Conservation (phyloP, 2,797 vertebrate species). For the Sebastes nivosus region DNA sequence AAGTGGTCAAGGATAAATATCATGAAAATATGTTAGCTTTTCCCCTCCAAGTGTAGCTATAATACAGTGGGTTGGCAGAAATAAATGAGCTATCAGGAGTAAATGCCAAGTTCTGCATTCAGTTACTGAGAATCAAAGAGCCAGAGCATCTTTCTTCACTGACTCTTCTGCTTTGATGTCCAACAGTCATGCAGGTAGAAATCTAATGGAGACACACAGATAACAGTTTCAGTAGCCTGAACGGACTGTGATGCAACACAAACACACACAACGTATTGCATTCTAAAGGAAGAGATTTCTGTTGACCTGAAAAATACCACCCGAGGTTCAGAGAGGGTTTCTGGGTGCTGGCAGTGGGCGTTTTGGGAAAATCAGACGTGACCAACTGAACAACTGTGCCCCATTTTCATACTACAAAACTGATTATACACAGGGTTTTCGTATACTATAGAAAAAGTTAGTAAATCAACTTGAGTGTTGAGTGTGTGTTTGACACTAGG, state of each 20-base stretch:
- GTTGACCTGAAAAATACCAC: not conserved
- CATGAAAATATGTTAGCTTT: not conserved
- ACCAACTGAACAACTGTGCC: not conserved
- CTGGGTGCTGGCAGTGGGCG: not conserved
- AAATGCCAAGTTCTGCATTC: conserved; percentile 48
- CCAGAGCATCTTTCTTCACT: conserved; percentile 34
- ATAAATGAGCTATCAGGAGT: conserved; percentile 29
- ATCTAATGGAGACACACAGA: conserved; percentile 42
- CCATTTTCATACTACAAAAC: not conserved
- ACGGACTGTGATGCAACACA: conserved; percentile 11
- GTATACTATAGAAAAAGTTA: not conserved
- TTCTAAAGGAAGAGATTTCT: conserved; percentile 33
- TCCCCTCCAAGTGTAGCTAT: not conserved
- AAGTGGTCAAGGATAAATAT: conserved; percentile 13
- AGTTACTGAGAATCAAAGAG: conserved; percentile 53
- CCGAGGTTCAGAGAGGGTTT: conserved; percentile 20
- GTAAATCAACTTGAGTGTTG: not conserved
- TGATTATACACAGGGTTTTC: not conserved
- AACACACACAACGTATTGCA: conserved; percentile 18
- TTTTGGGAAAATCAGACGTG: not conserved
- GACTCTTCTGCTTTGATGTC: conserved; percentile 61
- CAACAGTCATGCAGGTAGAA: conserved; percentile 49
- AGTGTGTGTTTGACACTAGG: too few species aligned
- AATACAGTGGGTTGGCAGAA: conserved; percentile 9
- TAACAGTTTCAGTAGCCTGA: conserved; percentile 13